Evolutionary conservation across 2,113 vertebrate species (phyloP).

Genomic region (Poeciliopsis turrubarensis): DNA sequence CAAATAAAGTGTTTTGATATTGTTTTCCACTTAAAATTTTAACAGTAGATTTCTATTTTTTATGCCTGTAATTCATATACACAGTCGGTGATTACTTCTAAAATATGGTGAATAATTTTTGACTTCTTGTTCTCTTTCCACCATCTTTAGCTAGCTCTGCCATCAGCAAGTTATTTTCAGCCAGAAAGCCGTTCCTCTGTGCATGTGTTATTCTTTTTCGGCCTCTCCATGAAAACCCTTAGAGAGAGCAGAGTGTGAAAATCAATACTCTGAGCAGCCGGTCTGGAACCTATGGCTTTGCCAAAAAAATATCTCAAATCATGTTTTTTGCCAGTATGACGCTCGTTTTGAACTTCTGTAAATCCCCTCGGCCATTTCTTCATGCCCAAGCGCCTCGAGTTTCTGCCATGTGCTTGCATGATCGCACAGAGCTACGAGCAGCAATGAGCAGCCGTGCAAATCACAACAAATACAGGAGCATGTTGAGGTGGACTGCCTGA

Average conservation of each 20-base stretch:
- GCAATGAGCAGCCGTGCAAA: not conserved
- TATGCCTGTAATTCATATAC: no score
- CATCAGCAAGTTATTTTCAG: not conserved
- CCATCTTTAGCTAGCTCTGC: not conserved
- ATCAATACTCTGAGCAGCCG: slow-evolving; percentile 1
- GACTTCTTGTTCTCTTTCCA: no score
- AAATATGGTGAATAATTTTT: no score
- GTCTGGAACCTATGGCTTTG: not conserved
- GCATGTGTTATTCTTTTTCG: not conserved
- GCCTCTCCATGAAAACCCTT: not conserved
- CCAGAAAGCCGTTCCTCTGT: not conserved
- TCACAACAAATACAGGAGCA: no score
- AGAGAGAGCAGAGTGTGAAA: slow-evolving; percentile 4
- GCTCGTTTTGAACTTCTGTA: not conserved
- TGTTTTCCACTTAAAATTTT: no score
- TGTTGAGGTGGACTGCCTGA: no score
- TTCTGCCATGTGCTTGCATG: not conserved
- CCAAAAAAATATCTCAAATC: not conserved
- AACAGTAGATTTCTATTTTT: no score
- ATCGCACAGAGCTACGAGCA: not conserved
- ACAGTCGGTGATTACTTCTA: no score
- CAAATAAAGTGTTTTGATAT: no score
- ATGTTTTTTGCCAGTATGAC: not conserved
- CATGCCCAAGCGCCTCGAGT: not conserved
- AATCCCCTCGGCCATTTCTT: not conserved